Base-by-base conservation (phyloP, 2,888 invertebrate species). In the Sesamia inferens region DNA sequence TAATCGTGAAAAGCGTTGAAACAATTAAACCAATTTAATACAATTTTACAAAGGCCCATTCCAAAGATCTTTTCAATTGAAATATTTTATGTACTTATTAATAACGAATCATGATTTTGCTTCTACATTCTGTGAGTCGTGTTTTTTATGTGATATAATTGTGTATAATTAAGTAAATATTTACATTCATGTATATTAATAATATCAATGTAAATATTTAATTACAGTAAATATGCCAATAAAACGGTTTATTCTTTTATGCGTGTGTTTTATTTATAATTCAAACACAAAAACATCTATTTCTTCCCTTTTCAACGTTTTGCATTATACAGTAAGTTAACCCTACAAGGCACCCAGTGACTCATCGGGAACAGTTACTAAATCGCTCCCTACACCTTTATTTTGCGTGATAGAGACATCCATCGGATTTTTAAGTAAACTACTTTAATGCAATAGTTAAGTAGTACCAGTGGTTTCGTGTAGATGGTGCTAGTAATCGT, bases 191-290 rank as follows among this genome's bases (percentile, higher is more conserved):
- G 48, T 67, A 68, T 42, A 10, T 16, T 22, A 76, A 51, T 74
- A 76, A 79, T 75, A 92, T 93, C 92, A 93, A 92, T 95, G 94
- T 95, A 94, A 93, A 93, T 94, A 95, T 93, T 93, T 94, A 90
- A 92, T 90, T 92, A 92, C 93, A 92, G 91, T 94, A 94, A 94
- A 92, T 93, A 94, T 93, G 92, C 92, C 93, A 95, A 94, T 95
- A 94, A 94, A 92, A 94, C 93, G 93, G 92, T 95, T 94, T 95
- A 95, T 95, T 95, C 95, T 96, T 95, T 93, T 94, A 94, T 87
- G 71, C 65, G 5, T 83, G 85, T 87, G 89, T 91, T 92, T 92
- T 80, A 86, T 85, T 65, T 59, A 4, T 6, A 31, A 8, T n/a
- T 31, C 19, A 64, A 64, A 5, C n/a, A n/a, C 54, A 54, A n/a